phyloP scores from a whole-genome alignment of 2,888 invertebrate genomes.

The Plutella xylostella region DNA sequence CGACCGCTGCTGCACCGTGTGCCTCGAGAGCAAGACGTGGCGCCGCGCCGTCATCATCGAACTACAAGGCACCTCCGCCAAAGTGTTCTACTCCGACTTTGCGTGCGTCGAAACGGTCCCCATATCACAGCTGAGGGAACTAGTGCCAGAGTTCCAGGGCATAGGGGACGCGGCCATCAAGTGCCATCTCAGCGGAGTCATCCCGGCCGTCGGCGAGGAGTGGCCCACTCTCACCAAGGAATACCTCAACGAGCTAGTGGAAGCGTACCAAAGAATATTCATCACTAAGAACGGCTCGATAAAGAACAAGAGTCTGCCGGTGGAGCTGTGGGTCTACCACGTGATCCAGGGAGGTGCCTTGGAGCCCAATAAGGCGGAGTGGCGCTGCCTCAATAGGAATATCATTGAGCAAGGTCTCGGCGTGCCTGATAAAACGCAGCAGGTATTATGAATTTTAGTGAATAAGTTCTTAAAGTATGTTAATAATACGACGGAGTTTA shows the following conservation, averaged over 20 bases:
- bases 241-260: slow-evolving; percentile 66
- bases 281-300: slow-evolving; percentile 66
- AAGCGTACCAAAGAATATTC: slow-evolving; percentile 57
- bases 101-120: slow-evolving; percentile 64
- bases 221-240: slow-evolving; percentile 75
- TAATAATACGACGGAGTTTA: no score
- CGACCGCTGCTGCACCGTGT: slow-evolving; percentile 55
- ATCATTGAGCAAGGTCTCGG: slow-evolving; percentile 77
- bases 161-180: slow-evolving; percentile 71
- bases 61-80: slow-evolving; percentile 38
- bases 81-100: slow-evolving; percentile 77
- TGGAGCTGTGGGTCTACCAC: slow-evolving; percentile 76
- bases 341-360: slow-evolving; percentile 73
- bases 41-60: slow-evolving; percentile 69
- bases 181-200: slow-evolving; percentile 77
- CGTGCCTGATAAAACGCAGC: slow-evolving; percentile 40
- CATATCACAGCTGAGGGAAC: slow-evolving; percentile 50
- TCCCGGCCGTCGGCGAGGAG: slow-evolving; percentile 74
- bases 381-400: slow-evolving; percentile 74
- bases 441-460: no score
- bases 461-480: no score
- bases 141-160: slow-evolving; percentile 59
- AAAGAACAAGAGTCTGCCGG: slow-evolving; percentile 60
- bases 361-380: slow-evolving; percentile 72
- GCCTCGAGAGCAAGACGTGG: slow-evolving; percentile 68